Conservation (phyloP, 2,797 vertebrate genomes). For the Channa striata region DNA sequence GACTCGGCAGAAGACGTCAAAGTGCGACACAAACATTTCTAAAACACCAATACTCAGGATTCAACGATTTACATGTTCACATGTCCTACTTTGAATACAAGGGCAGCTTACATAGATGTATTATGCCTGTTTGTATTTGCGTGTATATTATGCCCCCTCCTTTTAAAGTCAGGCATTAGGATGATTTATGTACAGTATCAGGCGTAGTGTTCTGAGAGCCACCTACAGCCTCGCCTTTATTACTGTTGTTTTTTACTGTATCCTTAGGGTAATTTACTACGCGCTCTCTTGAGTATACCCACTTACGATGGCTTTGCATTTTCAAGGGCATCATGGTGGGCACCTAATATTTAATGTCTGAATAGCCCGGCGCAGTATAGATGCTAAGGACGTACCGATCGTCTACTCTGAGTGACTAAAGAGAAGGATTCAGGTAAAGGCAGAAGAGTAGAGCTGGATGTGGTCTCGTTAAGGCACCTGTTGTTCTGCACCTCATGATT, state of each 20-base stretch:
- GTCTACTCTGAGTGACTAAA: no score
- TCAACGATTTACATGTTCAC: constrained; percentile 17
- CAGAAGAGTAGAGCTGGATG: neutral
- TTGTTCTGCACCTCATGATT: neutral
- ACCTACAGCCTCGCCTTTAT: constrained; percentile 78
- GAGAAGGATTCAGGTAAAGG: no score
- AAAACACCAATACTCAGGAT: constrained; percentile 3
- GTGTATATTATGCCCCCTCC: constrained; percentile 53
- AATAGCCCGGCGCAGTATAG: neutral
- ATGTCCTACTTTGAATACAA: constrained; percentile 11
- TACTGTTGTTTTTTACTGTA: constrained; percentile 82
- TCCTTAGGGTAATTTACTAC: constrained; percentile 80
- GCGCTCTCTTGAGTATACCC: constrained; percentile 71
- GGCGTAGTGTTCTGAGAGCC: constrained; percentile 70
- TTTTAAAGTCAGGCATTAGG: constrained; percentile 81
- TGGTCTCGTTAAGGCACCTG: neutral
- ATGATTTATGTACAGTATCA: constrained; percentile 83
- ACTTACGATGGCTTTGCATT: constrained; percentile 64
- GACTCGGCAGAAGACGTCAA: constrained; percentile 34
- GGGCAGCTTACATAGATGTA: constrained; percentile 8
- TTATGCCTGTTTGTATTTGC: constrained; percentile 56
- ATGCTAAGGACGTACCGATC: no score
- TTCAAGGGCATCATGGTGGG: constrained; percentile 80
- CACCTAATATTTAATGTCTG: constrained; percentile 44
- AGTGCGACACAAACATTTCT: constrained; percentile 37